phyloP scores from a whole-genome alignment of 2,888 invertebrate genomes.

The Heteropelma amictum region DNA sequence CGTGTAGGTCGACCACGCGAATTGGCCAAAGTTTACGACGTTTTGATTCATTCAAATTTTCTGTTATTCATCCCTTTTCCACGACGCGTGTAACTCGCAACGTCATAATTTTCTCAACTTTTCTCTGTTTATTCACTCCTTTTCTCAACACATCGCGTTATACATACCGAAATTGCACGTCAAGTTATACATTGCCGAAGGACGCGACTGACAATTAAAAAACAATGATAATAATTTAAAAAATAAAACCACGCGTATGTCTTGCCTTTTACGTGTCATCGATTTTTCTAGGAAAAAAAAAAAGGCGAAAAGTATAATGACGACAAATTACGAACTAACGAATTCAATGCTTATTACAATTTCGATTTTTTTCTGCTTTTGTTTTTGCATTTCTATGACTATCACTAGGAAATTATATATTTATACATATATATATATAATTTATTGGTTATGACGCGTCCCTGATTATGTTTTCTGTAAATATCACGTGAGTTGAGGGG shows the following conservation, averaged over 20 bases:
- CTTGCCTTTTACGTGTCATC: slow-evolving; percentile 18
- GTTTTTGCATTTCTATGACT: slow-evolving; percentile 24
- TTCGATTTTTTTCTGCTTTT: slow-evolving; percentile 15
- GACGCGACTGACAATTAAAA: slow-evolving; percentile 37
- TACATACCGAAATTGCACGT: slow-evolving; percentile 56
- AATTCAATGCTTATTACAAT: slow-evolving; percentile 43
- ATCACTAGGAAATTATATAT: slow-evolving; percentile 50
- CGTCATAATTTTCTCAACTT: slow-evolving; percentile 6
- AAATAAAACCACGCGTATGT: slow-evolving; percentile 21
- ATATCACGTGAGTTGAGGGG: slow-evolving; percentile 69
- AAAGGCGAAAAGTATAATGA: slow-evolving; percentile 19
- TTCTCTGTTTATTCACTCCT: slow-evolving; percentile 9
- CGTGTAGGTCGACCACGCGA: slow-evolving; percentile 60
- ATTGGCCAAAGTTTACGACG: slow-evolving; percentile 38
- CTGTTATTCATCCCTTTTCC: no score
- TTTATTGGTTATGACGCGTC: slow-evolving; percentile 68
- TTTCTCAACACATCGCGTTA: slow-evolving; percentile 20
- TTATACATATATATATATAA: slow-evolving; percentile 37
- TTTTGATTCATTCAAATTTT: background rate
- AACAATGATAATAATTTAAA: slow-evolving; percentile 31
- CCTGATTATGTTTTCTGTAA: slow-evolving; percentile 75
- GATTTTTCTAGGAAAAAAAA: slow-evolving; percentile 1
- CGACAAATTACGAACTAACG: slow-evolving; percentile 51
- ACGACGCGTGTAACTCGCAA: background rate
- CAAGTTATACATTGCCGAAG: slow-evolving; percentile 48